These are phyloP conservation scores for Strongylocentrotus purpuratus DNA, from an alignment of 35 echinoderm and acorn worm genomes.

Conservation along the genomic window DNA sequence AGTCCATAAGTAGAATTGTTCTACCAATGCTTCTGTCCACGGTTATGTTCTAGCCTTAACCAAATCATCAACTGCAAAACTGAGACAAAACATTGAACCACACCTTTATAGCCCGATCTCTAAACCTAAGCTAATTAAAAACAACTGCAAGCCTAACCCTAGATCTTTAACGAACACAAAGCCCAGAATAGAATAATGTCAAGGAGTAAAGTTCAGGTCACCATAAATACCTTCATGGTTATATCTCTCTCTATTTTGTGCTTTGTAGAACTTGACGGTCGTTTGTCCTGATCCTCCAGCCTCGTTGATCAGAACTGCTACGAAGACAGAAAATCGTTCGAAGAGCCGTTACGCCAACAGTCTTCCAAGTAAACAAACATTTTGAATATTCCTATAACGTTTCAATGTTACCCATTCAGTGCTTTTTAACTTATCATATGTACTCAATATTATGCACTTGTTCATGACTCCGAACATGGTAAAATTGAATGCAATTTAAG, in stretches of 20 bases:
- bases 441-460: not conserved
- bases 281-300: no score
- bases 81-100: not conserved
- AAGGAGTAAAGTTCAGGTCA: no score
- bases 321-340: no score
- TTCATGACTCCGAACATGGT: not conserved
- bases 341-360: not conserved
- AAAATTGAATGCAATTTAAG: not conserved
- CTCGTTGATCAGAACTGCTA: no score
- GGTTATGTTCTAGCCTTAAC: no score
- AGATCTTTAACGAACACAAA: not conserved
- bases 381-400: not conserved
- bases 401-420: not conserved
- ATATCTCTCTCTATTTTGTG: not conserved
- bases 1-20: no score
- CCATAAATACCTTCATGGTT: no score
- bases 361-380: slow-evolving; percentile 27
- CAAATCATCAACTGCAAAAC: no score
- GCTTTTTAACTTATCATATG: not conserved
- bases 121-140: not conserved
- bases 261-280: not conserved
- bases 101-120: not conserved
- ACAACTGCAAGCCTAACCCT: not conserved
- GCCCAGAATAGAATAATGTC: no score
- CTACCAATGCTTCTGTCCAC: no score